Base-by-base conservation (phyloP, 1,140 invertebrate genomes). In the Achatina immaculata region DNA sequence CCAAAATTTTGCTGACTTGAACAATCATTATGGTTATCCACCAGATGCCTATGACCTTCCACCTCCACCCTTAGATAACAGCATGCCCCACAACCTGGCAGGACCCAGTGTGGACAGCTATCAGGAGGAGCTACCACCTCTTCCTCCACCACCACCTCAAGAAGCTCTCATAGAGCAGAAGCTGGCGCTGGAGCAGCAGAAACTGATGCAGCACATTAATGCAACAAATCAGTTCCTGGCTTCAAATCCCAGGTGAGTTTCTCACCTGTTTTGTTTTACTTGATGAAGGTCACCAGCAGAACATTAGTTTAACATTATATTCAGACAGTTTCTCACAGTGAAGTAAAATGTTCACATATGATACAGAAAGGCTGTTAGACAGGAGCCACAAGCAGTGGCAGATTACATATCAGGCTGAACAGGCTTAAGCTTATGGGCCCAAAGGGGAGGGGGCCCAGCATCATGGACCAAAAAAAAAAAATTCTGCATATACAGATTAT, bases 61-160 rank as follows among this genome's bases (percentile, higher is more conserved):
- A 65, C 85, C 88, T 43, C 85, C 85, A 21, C 83, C 85, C 0
- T 4, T 42, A 28, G 78, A 83, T 16, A 78, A 66, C 42, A 85
- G 86, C 4, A 82, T 85, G 38, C 84, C 88, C 40, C 87, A 85
- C 36, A 87, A 88, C 34, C 80, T 87, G 21, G 85, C 88, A 34
- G 86, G 86, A 21, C 88, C 89, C 28, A 88, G 86, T 38, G 80
- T 82, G 0, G 55, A 72, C 45, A 85, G 84, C n/a, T 83, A 86
- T 31, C 24, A 86, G 28, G 88, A 90, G 40, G 86, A 89, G 14
- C 81, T 86, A 34, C 89, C 89, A 66, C 88, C 88, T 45, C 79
- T 88, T 38, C 87, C 87, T 11, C 89, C 88, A 66, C 89, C 87
- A 14, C 88, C 88, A 9, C 77, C 81, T 7, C 79, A 85, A 48